Evolutionary conservation across 2,797 vertebrate genomes (phyloP).

Genomic region (Peromyscus attwateri): DNA sequence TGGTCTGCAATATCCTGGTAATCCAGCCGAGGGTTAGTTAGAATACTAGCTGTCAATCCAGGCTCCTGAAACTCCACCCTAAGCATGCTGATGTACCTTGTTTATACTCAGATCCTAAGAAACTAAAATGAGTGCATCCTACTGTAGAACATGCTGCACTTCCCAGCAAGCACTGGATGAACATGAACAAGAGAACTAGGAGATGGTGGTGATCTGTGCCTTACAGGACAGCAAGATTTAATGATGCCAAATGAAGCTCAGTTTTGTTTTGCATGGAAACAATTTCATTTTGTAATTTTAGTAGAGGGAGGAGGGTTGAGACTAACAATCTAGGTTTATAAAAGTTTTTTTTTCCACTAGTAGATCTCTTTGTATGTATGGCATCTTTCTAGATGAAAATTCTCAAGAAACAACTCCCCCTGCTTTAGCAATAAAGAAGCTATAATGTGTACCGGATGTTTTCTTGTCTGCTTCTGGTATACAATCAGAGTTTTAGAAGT

Average conservation of each 20-base stretch:
- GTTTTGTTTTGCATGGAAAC: constrained; percentile 71
- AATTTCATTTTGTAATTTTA: constrained; percentile 69
- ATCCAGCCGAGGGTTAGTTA: background rate
- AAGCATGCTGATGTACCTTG: background rate
- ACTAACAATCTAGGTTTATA: constrained; percentile 80
- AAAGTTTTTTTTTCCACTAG: constrained; percentile 62
- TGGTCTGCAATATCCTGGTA: background rate
- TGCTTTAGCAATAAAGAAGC: constrained; percentile 77
- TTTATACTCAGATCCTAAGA: background rate
- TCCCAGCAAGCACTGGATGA: constrained; percentile 67
- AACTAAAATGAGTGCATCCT: background rate
- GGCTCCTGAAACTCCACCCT: background rate
- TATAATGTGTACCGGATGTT: constrained; percentile 70
- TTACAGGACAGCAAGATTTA: constrained; percentile 52
- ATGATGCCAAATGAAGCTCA: constrained; percentile 56
- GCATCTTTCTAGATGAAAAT: constrained; percentile 57
- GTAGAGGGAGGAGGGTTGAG: constrained; percentile 36
- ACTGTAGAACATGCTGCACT: constrained; percentile 66
- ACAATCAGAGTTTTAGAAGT: constrained; percentile 77
- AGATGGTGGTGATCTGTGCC: background rate
- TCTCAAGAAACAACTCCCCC: too few species aligned
- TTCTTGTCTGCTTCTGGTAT: constrained; percentile 74
- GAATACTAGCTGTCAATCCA: background rate
- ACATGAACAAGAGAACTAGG: constrained; percentile 61
- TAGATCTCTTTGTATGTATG: background rate